These are phyloP conservation scores for Xenentodon cancila DNA, from an alignment of 2,797 vertebrate species.

Conservation along the genomic window DNA sequence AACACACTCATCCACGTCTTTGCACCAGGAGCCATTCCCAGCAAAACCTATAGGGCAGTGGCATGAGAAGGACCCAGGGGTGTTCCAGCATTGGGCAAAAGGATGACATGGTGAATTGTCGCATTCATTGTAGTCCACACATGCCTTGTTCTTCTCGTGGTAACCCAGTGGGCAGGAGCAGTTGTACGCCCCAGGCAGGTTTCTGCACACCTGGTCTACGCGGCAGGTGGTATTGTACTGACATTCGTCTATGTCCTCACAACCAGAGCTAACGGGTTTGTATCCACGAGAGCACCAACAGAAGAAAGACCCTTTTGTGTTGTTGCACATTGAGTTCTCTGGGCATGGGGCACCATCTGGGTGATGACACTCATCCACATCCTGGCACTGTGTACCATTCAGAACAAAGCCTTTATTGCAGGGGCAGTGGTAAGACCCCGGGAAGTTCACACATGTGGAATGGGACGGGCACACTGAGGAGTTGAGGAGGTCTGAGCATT, in stretches of 20 bases:
- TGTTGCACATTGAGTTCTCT: constrained; percentile 76
- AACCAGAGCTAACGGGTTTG: constrained; percentile 46
- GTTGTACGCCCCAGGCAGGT: constrained; percentile 73
- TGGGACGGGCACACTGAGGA: constrained; percentile 70
- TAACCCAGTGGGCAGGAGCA: constrained; percentile 81
- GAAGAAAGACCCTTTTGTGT: constrained; percentile 76
- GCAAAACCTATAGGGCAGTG: constrained; percentile 78
- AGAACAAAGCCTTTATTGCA: constrained; percentile 78
- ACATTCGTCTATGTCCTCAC: constrained; percentile 83
- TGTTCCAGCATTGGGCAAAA: constrained; percentile 81
- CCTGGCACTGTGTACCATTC: constrained; percentile 67
- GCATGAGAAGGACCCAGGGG: constrained; percentile 81
- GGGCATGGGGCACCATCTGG: constrained; percentile 61
- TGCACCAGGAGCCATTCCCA: constrained; percentile 81
- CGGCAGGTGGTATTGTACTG: constrained; percentile 69
- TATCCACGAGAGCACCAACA: constrained; percentile 79
- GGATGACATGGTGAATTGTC: constrained; percentile 69
- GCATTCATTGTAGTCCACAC: constrained; percentile 83
- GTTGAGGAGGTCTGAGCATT: constrained; percentile 73
- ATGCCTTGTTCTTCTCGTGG: constrained; percentile 66
- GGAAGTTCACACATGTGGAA: constrained; percentile 78
- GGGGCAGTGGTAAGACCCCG: constrained; percentile 79
- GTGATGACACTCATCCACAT: constrained; percentile 71
- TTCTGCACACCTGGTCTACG: constrained; percentile 81
- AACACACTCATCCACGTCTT: constrained; percentile 83